A percentile compares a stretch with the other conserved stretches of the same genome.
Evolutionary conservation across 2,888 invertebrate genomes (phyloP).

Genomic region (Ditylenchus weischeri): DNA sequence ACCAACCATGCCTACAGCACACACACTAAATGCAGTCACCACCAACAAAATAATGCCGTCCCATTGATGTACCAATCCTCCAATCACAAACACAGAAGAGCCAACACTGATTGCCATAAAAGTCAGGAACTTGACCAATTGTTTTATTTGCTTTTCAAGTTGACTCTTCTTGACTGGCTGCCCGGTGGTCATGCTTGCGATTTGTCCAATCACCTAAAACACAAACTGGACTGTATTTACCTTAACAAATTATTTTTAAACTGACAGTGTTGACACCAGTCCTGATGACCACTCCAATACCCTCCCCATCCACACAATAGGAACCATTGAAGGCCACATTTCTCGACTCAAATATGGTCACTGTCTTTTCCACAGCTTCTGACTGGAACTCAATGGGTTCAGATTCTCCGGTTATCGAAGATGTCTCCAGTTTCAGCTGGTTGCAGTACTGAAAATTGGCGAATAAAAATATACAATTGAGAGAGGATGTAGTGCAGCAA

Average conservation of each 20-base stretch:
- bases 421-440: slow-evolving; percentile 47
- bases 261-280: slow-evolving; percentile 38
- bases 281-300: slow-evolving; percentile 46
- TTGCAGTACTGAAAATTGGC: slow-evolving; percentile 25
- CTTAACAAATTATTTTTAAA: no score
- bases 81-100: slow-evolving; percentile 41
- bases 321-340: slow-evolving; percentile 47
- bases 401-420: slow-evolving; percentile 49
- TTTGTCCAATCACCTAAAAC: slow-evolving; percentile 42
- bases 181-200: slow-evolving; percentile 44
- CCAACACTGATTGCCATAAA: slow-evolving; percentile 44
- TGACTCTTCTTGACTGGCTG: slow-evolving; percentile 38
- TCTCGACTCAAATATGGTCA: slow-evolving; percentile 37
- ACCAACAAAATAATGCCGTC: slow-evolving; percentile 36
- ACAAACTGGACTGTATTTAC: no score
- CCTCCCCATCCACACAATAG: slow-evolving; percentile 52
- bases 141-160: slow-evolving; percentile 42
- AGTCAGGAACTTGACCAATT: slow-evolving; percentile 46
- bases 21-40: slow-evolving; percentile 43
- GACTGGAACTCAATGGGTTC: slow-evolving; percentile 47
- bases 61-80: slow-evolving; percentile 38
- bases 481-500: no score
- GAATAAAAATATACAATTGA: no score
- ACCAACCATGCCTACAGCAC: slow-evolving; percentile 26
- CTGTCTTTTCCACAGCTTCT: slow-evolving; percentile 33